Base-by-base conservation (phyloP, 2,797 vertebrate species). In the Netta rufina region DNA sequence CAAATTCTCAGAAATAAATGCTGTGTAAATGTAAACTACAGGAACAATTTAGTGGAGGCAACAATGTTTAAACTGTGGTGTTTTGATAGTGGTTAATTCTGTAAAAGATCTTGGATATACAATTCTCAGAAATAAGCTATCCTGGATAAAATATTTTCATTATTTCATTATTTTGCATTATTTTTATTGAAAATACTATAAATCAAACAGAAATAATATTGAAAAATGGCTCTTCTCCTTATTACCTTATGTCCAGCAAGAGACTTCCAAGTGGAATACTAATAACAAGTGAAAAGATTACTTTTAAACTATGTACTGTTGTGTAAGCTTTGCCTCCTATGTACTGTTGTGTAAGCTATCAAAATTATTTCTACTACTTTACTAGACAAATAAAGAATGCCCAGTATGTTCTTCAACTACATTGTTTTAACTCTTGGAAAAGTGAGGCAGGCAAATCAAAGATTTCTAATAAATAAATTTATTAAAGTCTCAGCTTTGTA, bases 261-360 rank as follows among this genome's bases (percentile, higher is more conserved):
- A 92, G 54, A 91, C 84, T 95, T 92, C 83, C 49, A 92, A 95
- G 82, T 33, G 81, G 53, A 95, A 96, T 95, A 83, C 61, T 92
- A 93, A 87, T 3, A 60, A 96, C 49, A 96, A 93, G 76, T 86
- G 57, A 91, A 95, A 30, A 82, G 27, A 62, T 95, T 58, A 76
- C 47, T 97, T 96, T 96, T 95, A 91, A 96, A 51, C 15, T 90
- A 36, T 57, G 32, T 92, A 24, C 39, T 96, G 11, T 24, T 86
- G 7, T 77, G 25, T 89, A 89, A 95, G 41, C 41, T 41, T 41
- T 41, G 39, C 39, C 39, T 41, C 39, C 16, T 90, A 36, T 57
- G 32, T 92, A 24, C 38, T 96, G 11, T 24, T 85, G 7, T 77
- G 25, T 88, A 89, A 95, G 18, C 30, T 69, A 65, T 33, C 30